A percentile compares a stretch with the other conserved stretches of the same genome.
phyloP scores from a whole-genome alignment of 2,888 invertebrate species.

The Andricus quercusramuli region DNA sequence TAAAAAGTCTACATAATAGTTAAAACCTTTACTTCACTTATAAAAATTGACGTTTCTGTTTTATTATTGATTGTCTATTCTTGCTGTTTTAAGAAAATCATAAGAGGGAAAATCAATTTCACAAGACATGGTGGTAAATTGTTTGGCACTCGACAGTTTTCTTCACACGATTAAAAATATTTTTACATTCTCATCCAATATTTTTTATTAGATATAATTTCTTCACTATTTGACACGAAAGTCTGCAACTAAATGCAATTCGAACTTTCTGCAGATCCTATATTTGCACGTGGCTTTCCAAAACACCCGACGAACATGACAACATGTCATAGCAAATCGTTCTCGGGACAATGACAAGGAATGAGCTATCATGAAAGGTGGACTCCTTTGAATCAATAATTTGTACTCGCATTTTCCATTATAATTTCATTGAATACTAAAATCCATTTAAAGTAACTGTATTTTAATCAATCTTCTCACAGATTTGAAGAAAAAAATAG shows the following conservation, averaged over 20 bases:
- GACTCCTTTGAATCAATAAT: slow-evolving; percentile 51
- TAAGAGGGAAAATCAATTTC: neutral
- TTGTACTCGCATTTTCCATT: neutral
- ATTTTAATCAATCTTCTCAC: neutral
- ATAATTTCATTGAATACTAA: too few relatives aligned
- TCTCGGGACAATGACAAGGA: slow-evolving; percentile 52
- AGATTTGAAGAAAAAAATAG: slow-evolving; percentile 12
- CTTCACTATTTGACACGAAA: slow-evolving; percentile 52
- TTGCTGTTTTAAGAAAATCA: neutral
- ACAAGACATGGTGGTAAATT: neutral
- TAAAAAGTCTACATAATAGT: too few relatives aligned
- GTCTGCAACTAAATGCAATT: slow-evolving; percentile 51
- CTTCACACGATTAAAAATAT: neutral
- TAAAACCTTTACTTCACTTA: too few relatives aligned
- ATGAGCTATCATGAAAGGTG: slow-evolving; percentile 61
- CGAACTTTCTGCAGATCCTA: slow-evolving; percentile 57
- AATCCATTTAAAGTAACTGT: too few relatives aligned
- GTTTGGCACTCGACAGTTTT: neutral
- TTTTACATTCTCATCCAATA: neutral
- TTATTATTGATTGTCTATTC: neutral
- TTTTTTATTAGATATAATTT: too few relatives aligned
- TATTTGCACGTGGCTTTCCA: slow-evolving; percentile 58
- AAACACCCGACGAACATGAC: slow-evolving; percentile 59
- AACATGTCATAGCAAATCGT: slow-evolving; percentile 56
- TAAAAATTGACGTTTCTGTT: too few relatives aligned